phyloP scores from a whole-genome alignment of 2,888 invertebrate genomes.

The Drosophila multiciliata region DNA sequence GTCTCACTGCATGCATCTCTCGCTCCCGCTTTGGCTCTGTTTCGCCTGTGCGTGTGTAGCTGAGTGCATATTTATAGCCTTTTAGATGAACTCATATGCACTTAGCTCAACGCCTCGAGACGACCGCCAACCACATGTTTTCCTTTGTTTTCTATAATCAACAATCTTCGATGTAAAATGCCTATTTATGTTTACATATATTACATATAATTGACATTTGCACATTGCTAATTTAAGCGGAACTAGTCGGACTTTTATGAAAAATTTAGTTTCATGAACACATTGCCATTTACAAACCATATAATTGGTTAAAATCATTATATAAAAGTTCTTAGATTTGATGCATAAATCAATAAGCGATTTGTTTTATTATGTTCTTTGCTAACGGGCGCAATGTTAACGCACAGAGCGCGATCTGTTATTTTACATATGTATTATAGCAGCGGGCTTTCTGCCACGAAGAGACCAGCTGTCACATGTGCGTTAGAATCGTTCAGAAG shows the following conservation, averaged over 20 bases:
- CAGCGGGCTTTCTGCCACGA: slow-evolving; percentile 20
- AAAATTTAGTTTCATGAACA: not conserved
- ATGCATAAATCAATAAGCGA: not conserved
- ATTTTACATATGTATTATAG: slow-evolving; percentile 5
- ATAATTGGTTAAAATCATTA: not conserved
- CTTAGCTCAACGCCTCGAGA: slow-evolving; percentile 43
- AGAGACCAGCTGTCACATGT: slow-evolving; percentile 45
- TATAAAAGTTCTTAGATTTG: not conserved
- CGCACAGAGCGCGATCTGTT: not conserved
- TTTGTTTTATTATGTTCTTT: not conserved
- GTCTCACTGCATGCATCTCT: slow-evolving; percentile 6
- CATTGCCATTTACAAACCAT: not conserved
- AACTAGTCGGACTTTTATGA: slow-evolving; percentile 25
- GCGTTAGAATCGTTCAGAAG: slow-evolving; percentile 23
- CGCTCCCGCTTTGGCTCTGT: slow-evolving; percentile 2
- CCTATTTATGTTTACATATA: not conserved
- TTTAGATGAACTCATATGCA: slow-evolving; percentile 78
- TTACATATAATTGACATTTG: not conserved
- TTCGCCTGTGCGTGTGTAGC: slow-evolving; percentile 11
- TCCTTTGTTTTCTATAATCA: slow-evolving; percentile 55
- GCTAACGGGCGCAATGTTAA: slow-evolving; percentile 1
- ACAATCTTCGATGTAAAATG: slow-evolving; percentile 29
- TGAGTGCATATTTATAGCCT: slow-evolving; percentile 69
- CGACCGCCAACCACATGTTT: slow-evolving; percentile 37
- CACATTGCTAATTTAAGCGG: slow-evolving; percentile 13